phyloP scores from a whole-genome alignment of 1,140 invertebrate species.

The Macrobrachium nipponense region DNA sequence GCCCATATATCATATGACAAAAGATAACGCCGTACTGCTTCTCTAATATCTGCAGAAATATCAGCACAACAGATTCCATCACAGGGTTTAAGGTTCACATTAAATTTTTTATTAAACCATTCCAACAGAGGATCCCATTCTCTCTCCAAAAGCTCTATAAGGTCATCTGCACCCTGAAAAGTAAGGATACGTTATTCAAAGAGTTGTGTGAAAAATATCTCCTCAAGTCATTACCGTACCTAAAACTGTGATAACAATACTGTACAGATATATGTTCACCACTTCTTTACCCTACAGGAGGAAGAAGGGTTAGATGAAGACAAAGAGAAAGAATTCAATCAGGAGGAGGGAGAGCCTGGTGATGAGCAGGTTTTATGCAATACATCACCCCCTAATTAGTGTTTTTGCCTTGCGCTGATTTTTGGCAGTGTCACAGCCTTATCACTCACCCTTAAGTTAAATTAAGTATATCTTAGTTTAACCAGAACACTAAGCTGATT shows the following conservation, averaged over 20 bases:
- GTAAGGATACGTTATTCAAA: slow-evolving; percentile 34
- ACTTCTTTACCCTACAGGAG: too few species aligned
- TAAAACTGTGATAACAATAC: neutral
- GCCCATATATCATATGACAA: slow-evolving; percentile 82
- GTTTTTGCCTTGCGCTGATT: too few species aligned
- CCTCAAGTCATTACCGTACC: neutral
- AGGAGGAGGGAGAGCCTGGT: too few species aligned
- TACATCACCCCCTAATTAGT: too few species aligned
- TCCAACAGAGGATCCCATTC: slow-evolving; percentile 90
- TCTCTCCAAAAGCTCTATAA: slow-evolving; percentile 80
- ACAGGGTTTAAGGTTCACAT: slow-evolving; percentile 80
- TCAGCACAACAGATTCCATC: slow-evolving; percentile 76
- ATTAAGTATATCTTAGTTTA: too few species aligned
- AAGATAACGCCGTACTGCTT: slow-evolving; percentile 78
- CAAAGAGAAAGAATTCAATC: too few species aligned
- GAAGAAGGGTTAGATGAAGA: too few species aligned
- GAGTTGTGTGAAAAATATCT: neutral
- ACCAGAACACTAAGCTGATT: too few species aligned
- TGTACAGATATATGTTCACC: neutral
- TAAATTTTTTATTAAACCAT: slow-evolving; percentile 87
- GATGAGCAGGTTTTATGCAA: too few species aligned
- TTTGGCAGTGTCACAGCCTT: too few species aligned
- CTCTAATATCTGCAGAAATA: slow-evolving; percentile 77
- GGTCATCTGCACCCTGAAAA: slow-evolving; percentile 77
- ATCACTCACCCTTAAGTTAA: too few species aligned